Evolutionary conservation across 2,888 invertebrate species (phyloP).

Genomic region (Eupsilia transversa): DNA sequence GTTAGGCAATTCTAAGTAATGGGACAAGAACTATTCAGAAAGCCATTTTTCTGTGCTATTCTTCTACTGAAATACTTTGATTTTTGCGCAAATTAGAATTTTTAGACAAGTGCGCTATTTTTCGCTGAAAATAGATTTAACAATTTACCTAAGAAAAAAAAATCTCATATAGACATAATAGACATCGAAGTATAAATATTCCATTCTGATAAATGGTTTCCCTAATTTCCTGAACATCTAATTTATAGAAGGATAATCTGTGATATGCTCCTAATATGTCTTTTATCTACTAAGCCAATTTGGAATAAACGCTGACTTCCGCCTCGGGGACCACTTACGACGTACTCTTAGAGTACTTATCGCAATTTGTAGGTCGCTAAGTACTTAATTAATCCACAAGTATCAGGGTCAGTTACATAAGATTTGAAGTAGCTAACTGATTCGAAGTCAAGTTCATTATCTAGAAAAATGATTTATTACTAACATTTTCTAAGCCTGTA

Average conservation of each 20-base stretch:
- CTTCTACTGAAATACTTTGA: neutral
- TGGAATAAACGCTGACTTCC: slow-evolving; percentile 35
- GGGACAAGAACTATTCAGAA: slow-evolving; percentile 4
- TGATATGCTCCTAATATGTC: slow-evolving; percentile 19
- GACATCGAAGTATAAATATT: neutral
- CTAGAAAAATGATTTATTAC: neutral
- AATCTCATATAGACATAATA: neutral
- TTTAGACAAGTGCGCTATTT: neutral
- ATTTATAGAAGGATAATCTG: slow-evolving; percentile 43
- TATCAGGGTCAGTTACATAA: neutral
- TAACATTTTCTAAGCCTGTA: neutral
- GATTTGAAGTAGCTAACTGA: neutral
- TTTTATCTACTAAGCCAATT: slow-evolving; percentile 45
- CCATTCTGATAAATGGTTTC: neutral
- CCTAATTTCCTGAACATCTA: slow-evolving; percentile 20
- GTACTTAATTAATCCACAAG: slow-evolving; percentile 39
- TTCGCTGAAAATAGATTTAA: neutral
- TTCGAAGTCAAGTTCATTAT: neutral
- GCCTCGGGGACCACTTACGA: slow-evolving; percentile 1
- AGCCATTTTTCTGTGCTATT: neutral
- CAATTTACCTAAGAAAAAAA: neutral
- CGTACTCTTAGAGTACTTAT: slow-evolving; percentile 43
- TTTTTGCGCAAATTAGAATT: neutral
- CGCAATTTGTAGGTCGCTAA: slow-evolving; percentile 29
- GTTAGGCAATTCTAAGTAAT: neutral